phyloP scores from a whole-genome alignment of 2,888 invertebrate genomes.

The Phasia obesa region DNA sequence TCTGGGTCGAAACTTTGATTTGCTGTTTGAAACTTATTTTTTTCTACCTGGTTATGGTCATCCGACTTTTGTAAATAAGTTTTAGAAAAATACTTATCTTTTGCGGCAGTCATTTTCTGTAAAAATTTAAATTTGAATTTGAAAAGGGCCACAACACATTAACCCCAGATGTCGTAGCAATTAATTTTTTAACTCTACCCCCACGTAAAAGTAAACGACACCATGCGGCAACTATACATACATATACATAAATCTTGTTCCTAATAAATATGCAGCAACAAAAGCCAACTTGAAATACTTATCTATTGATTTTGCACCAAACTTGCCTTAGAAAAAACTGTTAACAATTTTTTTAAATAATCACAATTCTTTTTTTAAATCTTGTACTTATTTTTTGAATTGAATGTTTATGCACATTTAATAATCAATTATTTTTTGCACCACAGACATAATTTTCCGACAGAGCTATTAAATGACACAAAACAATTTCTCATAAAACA shows the following conservation, averaged over 20 bases:
- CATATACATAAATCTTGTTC: conserved; percentile 38
- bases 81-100: conserved; percentile 84
- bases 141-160: conserved; percentile 18
- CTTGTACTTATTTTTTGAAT: no score
- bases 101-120: conserved; percentile 15
- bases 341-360: no score
- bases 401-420: no score
- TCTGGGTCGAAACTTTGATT: neutral
- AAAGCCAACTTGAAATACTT: no score
- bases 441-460: no score
- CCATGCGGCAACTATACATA: conserved; percentile 45
- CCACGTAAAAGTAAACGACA: conserved; percentile 30
- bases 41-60: conserved; percentile 86
- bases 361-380: no score
- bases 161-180: conserved; percentile 58
- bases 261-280: neutral
- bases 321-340: neutral
- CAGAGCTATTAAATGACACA: conserved; percentile 33
- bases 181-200: neutral
- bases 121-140: conserved; percentile 47
- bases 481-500: conserved; percentile 1
- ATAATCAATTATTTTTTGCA: no score
- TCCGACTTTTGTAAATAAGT: conserved; percentile 92
- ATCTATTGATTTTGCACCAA: conserved; percentile 37
- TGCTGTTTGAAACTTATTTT: conserved; percentile 24